Percentiles rank a stretch among this genome's conserved stretches.
Conservation (phyloP, 2,113 vertebrate species). For the Podiceps cristatus region DNA sequence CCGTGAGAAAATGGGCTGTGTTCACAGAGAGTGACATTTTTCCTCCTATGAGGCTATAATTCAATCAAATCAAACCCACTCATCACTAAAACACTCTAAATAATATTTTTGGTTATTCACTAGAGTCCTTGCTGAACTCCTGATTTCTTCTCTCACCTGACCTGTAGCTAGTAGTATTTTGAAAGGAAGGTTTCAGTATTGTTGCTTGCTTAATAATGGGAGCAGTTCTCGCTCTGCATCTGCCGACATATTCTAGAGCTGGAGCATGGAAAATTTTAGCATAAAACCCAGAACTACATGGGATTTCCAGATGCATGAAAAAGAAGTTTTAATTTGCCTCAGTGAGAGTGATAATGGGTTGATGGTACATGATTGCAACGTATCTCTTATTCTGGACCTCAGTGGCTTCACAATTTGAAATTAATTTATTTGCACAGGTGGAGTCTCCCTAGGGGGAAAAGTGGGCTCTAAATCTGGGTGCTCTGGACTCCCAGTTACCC, state of each 20-base stretch:
- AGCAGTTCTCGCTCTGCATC: background rate
- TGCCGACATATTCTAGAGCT: background rate
- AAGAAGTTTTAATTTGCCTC: background rate
- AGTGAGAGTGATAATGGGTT: background rate
- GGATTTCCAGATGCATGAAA: background rate
- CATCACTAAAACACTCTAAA: background rate
- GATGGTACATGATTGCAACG: rapidly evolving
- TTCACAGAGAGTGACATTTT: background rate
- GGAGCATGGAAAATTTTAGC: background rate
- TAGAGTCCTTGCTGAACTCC: background rate
- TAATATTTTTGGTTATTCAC: background rate
- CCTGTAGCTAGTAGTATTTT: background rate
- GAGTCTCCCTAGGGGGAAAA: background rate
- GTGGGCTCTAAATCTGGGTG: background rate
- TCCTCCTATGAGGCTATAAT: background rate
- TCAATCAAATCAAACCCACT: background rate
- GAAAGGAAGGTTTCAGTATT: background rate
- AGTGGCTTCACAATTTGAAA: background rate
- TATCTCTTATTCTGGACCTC: background rate
- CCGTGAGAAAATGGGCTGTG: background rate
- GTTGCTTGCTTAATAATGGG: background rate
- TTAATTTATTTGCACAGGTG: background rate
- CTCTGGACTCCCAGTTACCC: background rate
- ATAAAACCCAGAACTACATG: background rate
- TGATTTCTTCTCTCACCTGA: background rate